Base-by-base conservation (phyloP, 2,888 invertebrate species). In the Stratiomys singularior region DNA sequence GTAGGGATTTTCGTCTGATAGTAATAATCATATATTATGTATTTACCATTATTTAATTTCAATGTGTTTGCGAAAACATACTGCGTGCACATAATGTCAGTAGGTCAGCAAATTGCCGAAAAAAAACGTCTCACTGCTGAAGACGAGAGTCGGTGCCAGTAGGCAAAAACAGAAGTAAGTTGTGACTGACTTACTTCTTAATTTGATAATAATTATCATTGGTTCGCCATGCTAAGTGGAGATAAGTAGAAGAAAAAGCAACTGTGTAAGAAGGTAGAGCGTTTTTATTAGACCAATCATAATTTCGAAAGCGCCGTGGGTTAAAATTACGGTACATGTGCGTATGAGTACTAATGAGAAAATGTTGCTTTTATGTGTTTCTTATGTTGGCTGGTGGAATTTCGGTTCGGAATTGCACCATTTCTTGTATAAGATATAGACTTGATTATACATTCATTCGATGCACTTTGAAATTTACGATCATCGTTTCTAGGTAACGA, bases 171-270 rank as follows among this genome's bases (percentile, higher is more conserved):
- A 18, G 15, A 52, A 52, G 52, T 18, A 52, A 52, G 52, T 52
- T 52, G 3, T 37, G 37, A 37, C 37, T 9, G 60, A 60, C 21
- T 60, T 25, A 60, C 1, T 60, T 60, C 60, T 60, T 60, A 60
- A 60, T 60, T 60, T 60, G 60, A 60, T 60, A 60, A 60, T 60
- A 60, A 60, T 60, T 60, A 60, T 60, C 60, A 23, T 23, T 18
- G 11, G 13, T 5, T 60, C 21, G 18, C 60, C 23, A 60, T 60
- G 60, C 60, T 60, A 60, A 60, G 60, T 60, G 11, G 23, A 21
- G 60, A 60, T 60, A 60, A 60, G 60, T 25, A 60, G 25, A 52
- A 25, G 60, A 4, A 60, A 18, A 15, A 60, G 60, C 60, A 60
- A 60, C 4, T 25, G 60, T 60, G 23, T 25, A 25, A 3, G 25